Base-by-base conservation (phyloP, 2,113 vertebrate species). In the Misgurnus anguillicaudatus region DNA sequence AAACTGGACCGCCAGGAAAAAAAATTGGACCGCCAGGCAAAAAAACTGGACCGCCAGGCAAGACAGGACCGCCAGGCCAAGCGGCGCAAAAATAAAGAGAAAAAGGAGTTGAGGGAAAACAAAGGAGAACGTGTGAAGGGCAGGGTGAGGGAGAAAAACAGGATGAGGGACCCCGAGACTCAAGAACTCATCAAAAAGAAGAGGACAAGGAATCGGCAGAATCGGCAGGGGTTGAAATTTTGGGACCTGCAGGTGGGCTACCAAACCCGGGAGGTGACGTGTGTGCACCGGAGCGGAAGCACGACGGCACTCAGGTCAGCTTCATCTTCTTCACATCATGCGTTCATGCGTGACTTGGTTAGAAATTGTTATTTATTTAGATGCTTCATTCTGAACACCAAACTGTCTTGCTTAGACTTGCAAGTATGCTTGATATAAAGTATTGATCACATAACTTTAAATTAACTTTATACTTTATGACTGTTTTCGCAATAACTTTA, bases 161-260 rank as follows among this genome's bases (percentile, higher is more conserved):
- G 89, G 41, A 84, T 93, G 5, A 96, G 90, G 75, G 96, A 99
- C 53, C 95, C 95, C 0, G 96, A 96, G 80, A 95, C 96, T 75
- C 92, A 89, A 0, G 96, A 98, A 31, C 93, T 98, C 17, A 94
- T 98, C 80, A 97, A 99, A 86, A 97, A 95, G 80, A 98, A 96
- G 86, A 94, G 96, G 64, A 97, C 89, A 55, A 91, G 93, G 70
- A 99, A 98, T 69, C 92, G 96, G 1, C 95, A 96, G 84, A 97
- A 94, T 80, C 93, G 97, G 0, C 96, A 94, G 0, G 96, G 98
- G 81, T 95, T 94, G 84, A 96, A 93, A 88, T 94, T 94, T 17
- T 97, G 96, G 95, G 95, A 98, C 84, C 92, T 99, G 68, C 95
- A 97, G 83, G 95, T 98, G 6, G 96, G 98, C 0, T 98, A 95